Evolutionary conservation across 2,888 invertebrate species (phyloP).

Genomic region (Lochmaea capreae): DNA sequence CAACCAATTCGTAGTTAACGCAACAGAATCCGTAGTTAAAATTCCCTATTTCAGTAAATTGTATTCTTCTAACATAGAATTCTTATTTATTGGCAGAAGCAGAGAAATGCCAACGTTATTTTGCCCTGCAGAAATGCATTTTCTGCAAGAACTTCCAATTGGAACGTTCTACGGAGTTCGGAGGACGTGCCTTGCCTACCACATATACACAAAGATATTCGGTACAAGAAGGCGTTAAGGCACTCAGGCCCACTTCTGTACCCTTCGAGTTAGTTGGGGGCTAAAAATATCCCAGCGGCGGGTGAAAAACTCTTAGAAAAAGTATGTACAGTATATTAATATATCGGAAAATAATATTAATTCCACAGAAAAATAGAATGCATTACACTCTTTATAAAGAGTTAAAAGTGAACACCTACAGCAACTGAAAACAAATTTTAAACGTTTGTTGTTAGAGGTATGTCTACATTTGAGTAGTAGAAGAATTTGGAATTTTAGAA

Average conservation of each 20-base stretch:
- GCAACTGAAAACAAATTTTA: no score
- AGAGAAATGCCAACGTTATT: conserved; percentile 26
- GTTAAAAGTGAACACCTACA: no score
- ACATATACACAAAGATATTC: background rate
- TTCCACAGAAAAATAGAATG: no score
- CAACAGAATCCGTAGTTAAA: background rate
- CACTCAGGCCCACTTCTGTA: background rate
- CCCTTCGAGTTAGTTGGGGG: background rate
- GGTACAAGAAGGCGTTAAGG: conserved; percentile 5
- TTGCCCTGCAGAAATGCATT: conserved; percentile 38
- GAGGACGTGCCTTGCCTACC: conserved; percentile 39
- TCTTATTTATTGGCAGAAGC: conserved; percentile 28
- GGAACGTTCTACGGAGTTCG: conserved; percentile 31
- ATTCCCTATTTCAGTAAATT: conserved; percentile 7
- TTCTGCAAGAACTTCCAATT: conserved; percentile 40
- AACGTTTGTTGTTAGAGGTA: no score
- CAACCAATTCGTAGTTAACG: background rate
- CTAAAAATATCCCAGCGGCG: background rate
- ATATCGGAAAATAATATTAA: no score
- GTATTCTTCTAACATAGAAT: conserved; percentile 1
- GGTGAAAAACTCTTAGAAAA: background rate
- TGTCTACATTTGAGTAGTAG: no score
- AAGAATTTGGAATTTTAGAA: no score
- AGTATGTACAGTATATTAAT: no score
- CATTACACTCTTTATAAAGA: no score